Evolutionary conservation across 2,888 invertebrate species (phyloP), one percentile per base, ranked within the genome.

Genomic region (Lycophotia porphyrea): DNA sequence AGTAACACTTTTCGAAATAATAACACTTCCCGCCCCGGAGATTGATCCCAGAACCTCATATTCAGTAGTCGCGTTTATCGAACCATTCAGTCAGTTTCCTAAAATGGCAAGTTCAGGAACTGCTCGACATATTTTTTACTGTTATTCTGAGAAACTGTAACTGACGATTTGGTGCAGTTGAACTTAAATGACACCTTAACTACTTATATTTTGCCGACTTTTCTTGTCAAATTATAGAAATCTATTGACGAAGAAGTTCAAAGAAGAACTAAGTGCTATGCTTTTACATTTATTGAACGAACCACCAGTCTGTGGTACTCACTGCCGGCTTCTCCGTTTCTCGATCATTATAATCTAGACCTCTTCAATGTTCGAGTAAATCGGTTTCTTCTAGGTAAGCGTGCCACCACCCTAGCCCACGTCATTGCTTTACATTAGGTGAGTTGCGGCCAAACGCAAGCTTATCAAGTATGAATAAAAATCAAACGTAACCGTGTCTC

Each of bases 101-200:
- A 24, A 61, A 42, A 52, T 27, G 27, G 27, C n/a, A 60, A 60
- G 15, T 13, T 18, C 4, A 34, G 11, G 42, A n/a, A 47, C 36
- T 61, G n/a, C 18, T 3, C 13, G n/a, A 42, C n/a, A 58, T 24
- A 47, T n/a, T 27, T 5, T 60, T 58, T 24, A 66, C 21, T 0
- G 42, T 52, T 49, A 31, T 74, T 70, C 42, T 71, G 15, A 4
- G 9, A 71, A 74, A 15, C 5, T n/a, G n/a, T 11, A 60, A 34
- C 60, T 60, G 34, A 34, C 24, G 0, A 31, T 58, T 0, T 7
- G 2, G 27, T 15, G 13, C 0, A 55, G 4, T 55, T 55, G 27
- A 55, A 15, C 18, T 55, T 18, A 2, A 31, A 58, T 27, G 18
- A 36, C 5, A 24, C 7, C 24, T 36, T 60, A 5, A 55, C 55